Base-by-base conservation (phyloP, 2,888 invertebrate genomes). In the Sceliomorpha sp. region DNA sequence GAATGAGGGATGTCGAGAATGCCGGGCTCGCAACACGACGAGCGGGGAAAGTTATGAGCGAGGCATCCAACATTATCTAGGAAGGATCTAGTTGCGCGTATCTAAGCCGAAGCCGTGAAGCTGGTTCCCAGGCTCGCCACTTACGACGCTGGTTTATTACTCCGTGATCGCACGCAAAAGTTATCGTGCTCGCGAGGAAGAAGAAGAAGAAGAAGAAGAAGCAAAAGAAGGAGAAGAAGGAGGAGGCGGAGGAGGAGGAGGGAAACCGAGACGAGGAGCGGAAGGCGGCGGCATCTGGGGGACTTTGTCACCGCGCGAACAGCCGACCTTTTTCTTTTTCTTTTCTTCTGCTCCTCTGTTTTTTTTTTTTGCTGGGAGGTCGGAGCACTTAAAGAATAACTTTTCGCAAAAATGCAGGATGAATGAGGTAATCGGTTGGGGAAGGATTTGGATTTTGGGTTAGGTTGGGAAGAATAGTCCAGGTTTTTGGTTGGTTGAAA, bases 1-100 rank as follows among this genome's bases (percentile, higher is more conserved):
- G 67, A 71, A 68, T 71, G 71, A 71, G 60, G 55, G 71, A 71
- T 68, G 71, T 60, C 59, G 64, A 24, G 71, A 71, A 68, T 71
- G 67, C 37, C 48, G 66, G 60, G 15, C 63, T 31, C 60, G 45
- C 50, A 58, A 45, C 64, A 68, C 72, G 73, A 75, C 67, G 71
- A 71, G 56, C 71, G 62, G 78, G 77, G 77, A 79, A 80, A 81
- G 75, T 80, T 81, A 77, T 75, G 77, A 75, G 78, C 68, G 68
- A 67, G 73, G 74, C 73, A 73, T 77, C 73, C 69, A 76, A 78
- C 79, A 68, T 77, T 81, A 82, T 82, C 82, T 74, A 71, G 71
- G 66, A 66, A 58, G 75, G 74, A 82, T 82, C 80, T 81, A 74
- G 56, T 70, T 72, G 74, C 72, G 64, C 70, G 64, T 58, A 70